A percentile compares a stretch with the other conserved stretches of the same genome.
phyloP scores from a whole-genome alignment of 2,113 vertebrate genomes.

The Microtus oregoni region DNA sequence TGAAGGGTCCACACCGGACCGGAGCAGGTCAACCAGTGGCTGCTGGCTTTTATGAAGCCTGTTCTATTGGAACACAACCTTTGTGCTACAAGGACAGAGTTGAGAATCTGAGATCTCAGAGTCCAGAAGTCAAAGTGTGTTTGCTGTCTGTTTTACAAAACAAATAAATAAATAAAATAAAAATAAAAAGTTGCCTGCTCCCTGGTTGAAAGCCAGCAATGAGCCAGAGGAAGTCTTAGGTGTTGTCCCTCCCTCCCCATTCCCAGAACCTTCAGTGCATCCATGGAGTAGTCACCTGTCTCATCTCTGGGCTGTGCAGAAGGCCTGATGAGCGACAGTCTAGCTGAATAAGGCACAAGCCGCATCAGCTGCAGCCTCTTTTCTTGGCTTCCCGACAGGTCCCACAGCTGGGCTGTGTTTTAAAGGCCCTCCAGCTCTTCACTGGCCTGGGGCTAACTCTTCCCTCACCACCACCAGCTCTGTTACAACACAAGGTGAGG shows the following conservation, averaged over 20 bases:
- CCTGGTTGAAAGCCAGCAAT: background rate
- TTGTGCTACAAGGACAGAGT: fast-evolving
- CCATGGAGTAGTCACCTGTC: background rate
- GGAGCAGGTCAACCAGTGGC: background rate
- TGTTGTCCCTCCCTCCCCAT: too few relatives aligned
- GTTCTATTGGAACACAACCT: background rate
- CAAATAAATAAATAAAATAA: background rate
- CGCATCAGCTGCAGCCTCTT: background rate
- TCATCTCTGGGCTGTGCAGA: background rate
- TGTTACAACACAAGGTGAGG: background rate
- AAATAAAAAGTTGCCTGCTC: background rate
- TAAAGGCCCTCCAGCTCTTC: fast-evolving
- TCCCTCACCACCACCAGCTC: background rate
- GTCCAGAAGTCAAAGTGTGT: background rate
- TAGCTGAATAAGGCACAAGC: background rate
- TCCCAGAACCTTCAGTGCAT: background rate
- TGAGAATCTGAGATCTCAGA: background rate
- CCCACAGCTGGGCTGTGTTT: background rate
- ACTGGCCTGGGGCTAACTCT: fast-evolving
- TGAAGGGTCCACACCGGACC: fast-evolving
- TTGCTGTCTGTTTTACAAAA: background rate
- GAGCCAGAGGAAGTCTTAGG: background rate
- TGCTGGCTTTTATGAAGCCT: background rate
- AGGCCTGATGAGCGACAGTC: background rate
- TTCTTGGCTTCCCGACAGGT: background rate